Evolutionary conservation across 2,888 invertebrate genomes (phyloP).

Genomic region (Caradrina kadenii): DNA sequence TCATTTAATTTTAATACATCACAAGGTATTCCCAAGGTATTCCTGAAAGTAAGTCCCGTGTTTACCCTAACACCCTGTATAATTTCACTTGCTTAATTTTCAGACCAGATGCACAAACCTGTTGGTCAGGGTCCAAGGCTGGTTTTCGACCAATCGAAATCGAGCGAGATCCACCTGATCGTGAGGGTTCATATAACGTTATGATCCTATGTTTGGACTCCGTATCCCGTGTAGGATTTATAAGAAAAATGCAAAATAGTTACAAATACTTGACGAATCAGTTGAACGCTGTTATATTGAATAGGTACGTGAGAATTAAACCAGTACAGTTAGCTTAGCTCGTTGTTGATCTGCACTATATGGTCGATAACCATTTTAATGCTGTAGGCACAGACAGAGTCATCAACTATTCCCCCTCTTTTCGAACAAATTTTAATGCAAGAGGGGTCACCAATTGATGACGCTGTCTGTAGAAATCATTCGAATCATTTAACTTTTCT

Average conservation of each 20-base stretch:
- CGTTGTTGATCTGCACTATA: too few relatives aligned
- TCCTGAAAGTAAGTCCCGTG: too few relatives aligned
- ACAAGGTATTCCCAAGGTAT: too few relatives aligned
- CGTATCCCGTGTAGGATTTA: conserved; percentile 94
- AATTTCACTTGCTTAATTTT: conserved; percentile 12
- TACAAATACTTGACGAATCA: conserved; percentile 92
- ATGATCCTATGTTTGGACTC: conserved; percentile 97
- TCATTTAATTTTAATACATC: too few relatives aligned
- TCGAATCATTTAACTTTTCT: too few relatives aligned
- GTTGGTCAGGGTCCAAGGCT: conserved; percentile 76
- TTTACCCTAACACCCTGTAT: not conserved
- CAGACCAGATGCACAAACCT: conserved; percentile 63
- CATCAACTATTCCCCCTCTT: too few relatives aligned
- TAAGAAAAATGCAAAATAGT: conserved; percentile 94
- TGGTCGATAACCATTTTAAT: too few relatives aligned
- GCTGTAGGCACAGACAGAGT: too few relatives aligned
- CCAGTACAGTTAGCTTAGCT: too few relatives aligned
- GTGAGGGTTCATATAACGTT: conserved; percentile 89
- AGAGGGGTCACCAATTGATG: too few relatives aligned
- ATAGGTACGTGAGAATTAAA: conserved; percentile 23
- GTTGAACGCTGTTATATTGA: conserved; percentile 52
- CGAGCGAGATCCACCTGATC: conserved; percentile 41
- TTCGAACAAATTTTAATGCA: too few relatives aligned
- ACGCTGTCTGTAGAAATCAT: too few relatives aligned
- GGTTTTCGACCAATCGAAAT: conserved; percentile 68